Evolutionary conservation across 2,888 invertebrate genomes (phyloP), one percentile per base, ranked within the genome.

Genomic region (Deroplatys truncata): DNA sequence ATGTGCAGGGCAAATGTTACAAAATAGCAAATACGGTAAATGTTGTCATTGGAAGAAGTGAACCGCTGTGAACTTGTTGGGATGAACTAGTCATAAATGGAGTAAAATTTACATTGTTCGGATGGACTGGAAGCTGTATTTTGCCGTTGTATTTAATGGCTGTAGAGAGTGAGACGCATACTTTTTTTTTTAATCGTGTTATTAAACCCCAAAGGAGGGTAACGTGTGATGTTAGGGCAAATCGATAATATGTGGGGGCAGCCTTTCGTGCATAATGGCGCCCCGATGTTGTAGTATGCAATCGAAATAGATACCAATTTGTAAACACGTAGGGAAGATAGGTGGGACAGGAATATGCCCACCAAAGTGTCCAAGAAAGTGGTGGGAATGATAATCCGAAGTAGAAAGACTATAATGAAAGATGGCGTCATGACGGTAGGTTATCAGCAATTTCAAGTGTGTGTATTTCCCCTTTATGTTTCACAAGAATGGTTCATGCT

Each of bases 371-470:
- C 96, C 92, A 97, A 97, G 95, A 97, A 97, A 93, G 96, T 97
- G 94, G 96, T 97, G 94, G 97, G 97, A 94, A 97, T 97, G 96
- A 97, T 97, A 93, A 97, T 97, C 94, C 95, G 97, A 93, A 97
- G 97, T 94, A 96, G 97, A 94, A 97, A 97, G 95, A 96, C 97
- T 93, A 97, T 97, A 93, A 96, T 96, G 94, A 97, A 97, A 95
- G 97, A 98, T 95, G 97, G 97, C 93, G 97, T 97, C 93, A 97
- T 98, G 94, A 97, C 97, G 94, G 97, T 97, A 96, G 92, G 91
- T 91, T 88, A 43, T 88, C 83, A n/a, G 31, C 28, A 28, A 20
- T 29, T 82, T 43, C 29, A 28, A 31, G 31, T 29, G 20, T 10
- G 8, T 84, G 49, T 31, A 28, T 56, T 20, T 85, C 29, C 72